Conservation (phyloP, 1,140 invertebrate species). For the Heterodera schachtii region DNA sequence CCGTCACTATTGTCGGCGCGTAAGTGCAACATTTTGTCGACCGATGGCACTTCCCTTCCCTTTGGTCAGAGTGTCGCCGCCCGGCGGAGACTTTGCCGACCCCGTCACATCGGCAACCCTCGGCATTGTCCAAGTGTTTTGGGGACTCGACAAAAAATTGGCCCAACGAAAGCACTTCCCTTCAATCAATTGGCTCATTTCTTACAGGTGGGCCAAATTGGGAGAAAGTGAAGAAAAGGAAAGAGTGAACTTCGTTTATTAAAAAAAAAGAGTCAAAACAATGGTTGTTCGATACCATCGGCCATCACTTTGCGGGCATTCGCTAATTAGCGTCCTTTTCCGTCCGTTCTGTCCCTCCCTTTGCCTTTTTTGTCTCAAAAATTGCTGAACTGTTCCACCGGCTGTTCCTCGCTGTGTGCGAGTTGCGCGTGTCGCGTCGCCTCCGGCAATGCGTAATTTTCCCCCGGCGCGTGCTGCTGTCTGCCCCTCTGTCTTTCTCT, state of each 20-base stretch:
- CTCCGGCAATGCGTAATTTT: constrained; percentile 58
- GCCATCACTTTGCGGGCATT: no score
- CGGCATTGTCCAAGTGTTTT: constrained; percentile 99
- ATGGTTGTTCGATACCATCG: no score
- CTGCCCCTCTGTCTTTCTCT: constrained; percentile 6
- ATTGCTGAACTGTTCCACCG: constrained; percentile 57
- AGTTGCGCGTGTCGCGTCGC: constrained; percentile 52
- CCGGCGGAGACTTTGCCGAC: constrained; percentile 99
- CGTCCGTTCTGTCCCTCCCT: no score
- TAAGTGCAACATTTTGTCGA: constrained; percentile 61
- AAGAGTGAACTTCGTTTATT: not conserved
- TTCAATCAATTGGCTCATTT: constrained; percentile 99
- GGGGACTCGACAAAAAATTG: constrained; percentile 98
- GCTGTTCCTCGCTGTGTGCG: constrained; percentile 56
- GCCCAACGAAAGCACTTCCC: constrained; percentile 99
- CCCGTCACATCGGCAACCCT: constrained; percentile 98
- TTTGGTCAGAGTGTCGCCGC: constrained; percentile 81
- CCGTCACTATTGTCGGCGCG: constrained; percentile 98
- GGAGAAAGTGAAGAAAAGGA: not conserved
- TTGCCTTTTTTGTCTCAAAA: constrained; percentile 40
- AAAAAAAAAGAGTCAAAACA: no score
- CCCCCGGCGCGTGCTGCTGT: constrained; percentile 25
- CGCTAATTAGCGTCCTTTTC: no score
- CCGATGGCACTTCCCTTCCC: not conserved
- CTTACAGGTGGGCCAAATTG: constrained; percentile 75